Conservation (phyloP, 1,140 invertebrate genomes). For the Lasaia peninsularis region DNA sequence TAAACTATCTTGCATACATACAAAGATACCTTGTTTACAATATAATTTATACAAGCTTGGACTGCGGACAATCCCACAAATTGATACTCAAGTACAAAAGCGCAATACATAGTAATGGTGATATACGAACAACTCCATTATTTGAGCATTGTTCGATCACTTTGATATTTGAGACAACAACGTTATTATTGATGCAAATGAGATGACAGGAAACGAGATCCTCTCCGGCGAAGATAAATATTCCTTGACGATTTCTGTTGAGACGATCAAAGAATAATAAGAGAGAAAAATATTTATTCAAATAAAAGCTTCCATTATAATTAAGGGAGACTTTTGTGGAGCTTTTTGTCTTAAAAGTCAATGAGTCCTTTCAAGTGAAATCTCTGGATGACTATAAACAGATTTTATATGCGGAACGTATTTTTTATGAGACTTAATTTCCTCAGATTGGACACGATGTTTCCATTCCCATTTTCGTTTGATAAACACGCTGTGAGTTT, state of each 20-base stretch:
- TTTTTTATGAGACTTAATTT: constrained; percentile 7
- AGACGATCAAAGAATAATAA: constrained; percentile 13
- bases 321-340: constrained; percentile 14
- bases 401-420: constrained; percentile 1
- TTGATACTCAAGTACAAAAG: neutral
- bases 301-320: constrained; percentile 16
- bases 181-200: constrained; percentile 16
- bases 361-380: constrained; percentile 3
- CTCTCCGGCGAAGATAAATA: constrained; percentile 11
- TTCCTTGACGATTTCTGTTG: constrained; percentile 6
- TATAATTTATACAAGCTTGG: too few species aligned
- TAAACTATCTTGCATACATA: too few species aligned
- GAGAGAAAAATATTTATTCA: constrained; percentile 15
- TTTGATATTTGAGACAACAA: constrained; percentile 12
- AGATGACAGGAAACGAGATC: constrained; percentile 15
- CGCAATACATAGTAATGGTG: neutral
- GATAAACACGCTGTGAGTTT: neutral
- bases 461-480: neutral
- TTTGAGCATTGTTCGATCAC: constrained; percentile 8
- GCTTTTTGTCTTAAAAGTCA: constrained; percentile 8
- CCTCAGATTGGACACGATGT: neutral
- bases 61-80: too few species aligned
- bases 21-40: too few species aligned
- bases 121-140: constrained; percentile 1
- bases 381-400: neutral